Evolutionary conservation across 1,140 invertebrate species (phyloP).

Genomic region (Conus betulinus): DNA sequence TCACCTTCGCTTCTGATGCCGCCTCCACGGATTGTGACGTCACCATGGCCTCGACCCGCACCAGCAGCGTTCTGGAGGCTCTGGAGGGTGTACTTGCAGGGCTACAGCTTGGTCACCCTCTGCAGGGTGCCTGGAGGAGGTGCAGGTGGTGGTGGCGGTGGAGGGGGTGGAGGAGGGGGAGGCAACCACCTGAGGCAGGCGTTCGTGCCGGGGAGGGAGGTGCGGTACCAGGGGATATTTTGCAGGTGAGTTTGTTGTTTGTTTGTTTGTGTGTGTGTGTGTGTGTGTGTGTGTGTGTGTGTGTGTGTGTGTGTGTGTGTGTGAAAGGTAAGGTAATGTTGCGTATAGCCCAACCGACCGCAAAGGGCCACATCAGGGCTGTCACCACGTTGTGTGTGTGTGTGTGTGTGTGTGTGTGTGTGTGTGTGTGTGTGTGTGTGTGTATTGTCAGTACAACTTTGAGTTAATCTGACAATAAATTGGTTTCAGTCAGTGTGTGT

Average conservation of each 20-base stretch:
- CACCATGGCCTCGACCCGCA: conserved; percentile 14
- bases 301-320: too few relatives aligned
- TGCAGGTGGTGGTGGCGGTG: background rate
- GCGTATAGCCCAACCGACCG: too few relatives aligned
- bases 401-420: background rate
- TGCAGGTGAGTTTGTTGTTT: conserved; percentile 17
- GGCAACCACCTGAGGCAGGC: background rate
- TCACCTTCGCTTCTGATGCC: conserved; percentile 10
- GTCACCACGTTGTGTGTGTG: background rate
- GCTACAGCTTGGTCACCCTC: conserved; percentile 28
- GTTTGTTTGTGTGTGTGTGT: too few relatives aligned
- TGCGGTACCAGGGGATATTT: conserved; percentile 23
- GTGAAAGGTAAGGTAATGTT: too few relatives aligned
- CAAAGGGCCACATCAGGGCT: too few relatives aligned
- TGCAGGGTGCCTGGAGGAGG: background rate
- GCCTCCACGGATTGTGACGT: conserved; percentile 1
- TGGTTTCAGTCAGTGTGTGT: too few relatives aligned
- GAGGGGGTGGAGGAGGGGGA: background rate
- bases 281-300: too few relatives aligned
- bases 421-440: background rate
- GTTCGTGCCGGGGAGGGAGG: conserved; percentile 18
- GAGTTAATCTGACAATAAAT: too few relatives aligned
- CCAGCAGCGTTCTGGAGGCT: background rate
- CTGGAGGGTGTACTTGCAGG: conserved; percentile 19
- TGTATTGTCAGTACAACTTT: too few relatives aligned